Conservation (phyloP, 2,113 vertebrate species). For the Ifrita kowaldi region DNA sequence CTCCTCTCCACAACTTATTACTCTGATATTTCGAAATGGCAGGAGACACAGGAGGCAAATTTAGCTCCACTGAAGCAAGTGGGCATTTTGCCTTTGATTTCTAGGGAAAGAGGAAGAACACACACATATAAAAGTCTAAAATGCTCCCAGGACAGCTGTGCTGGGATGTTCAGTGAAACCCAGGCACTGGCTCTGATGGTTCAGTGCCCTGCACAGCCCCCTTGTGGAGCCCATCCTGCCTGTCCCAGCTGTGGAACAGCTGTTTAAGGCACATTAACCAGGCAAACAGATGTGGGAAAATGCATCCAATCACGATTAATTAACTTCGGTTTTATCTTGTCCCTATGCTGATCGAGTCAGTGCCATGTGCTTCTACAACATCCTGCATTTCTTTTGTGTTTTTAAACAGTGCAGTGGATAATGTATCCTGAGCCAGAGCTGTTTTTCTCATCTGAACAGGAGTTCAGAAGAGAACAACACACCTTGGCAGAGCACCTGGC, state of each 20-base stretch:
- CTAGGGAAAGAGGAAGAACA: neutral
- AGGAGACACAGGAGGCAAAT: neutral
- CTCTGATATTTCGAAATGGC: neutral
- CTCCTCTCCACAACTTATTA: neutral
- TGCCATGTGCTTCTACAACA: neutral
- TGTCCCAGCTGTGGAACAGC: neutral
- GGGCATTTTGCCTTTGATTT: neutral
- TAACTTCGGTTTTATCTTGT: neutral
- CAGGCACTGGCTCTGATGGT: neutral
- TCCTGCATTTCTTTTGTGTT: neutral
- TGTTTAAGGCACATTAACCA: neutral
- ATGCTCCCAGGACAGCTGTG: neutral
- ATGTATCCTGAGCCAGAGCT: neutral
- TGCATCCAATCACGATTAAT: neutral
- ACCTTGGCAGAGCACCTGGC: neutral
- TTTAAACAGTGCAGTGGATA: neutral
- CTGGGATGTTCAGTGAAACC: neutral
- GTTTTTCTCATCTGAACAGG: neutral
- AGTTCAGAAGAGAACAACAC: neutral
- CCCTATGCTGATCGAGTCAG: neutral
- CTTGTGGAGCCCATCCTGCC: neutral
- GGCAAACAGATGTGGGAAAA: neutral
- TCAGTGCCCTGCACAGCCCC: neutral
- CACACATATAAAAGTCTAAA: neutral
- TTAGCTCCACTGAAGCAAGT: neutral